Evolutionary conservation across 2,888 invertebrate genomes (phyloP).

Genomic region (Eustalomyia histrio): DNA sequence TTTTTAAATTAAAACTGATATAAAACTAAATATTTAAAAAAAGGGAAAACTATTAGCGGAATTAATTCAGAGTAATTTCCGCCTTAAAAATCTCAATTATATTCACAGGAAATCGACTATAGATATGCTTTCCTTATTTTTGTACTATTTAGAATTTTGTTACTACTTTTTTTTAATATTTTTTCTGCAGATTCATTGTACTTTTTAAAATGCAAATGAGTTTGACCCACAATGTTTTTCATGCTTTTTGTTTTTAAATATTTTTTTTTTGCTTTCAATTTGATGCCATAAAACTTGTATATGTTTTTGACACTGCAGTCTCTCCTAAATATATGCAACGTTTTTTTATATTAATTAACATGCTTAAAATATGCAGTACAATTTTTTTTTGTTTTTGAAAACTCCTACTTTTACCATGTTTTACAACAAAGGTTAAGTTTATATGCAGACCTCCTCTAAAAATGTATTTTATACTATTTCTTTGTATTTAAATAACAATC

Average conservation of each 20-base stretch:
- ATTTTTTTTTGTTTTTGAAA: too few relatives aligned
- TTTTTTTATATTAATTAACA: conserved; percentile 50
- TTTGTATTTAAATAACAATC: not conserved
- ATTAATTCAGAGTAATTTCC: too few relatives aligned
- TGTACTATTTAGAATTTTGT: not conserved
- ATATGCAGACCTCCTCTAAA: not conserved
- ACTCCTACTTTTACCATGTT: not conserved
- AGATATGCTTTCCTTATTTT: too few relatives aligned
- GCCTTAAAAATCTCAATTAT: too few relatives aligned
- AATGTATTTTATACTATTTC: not conserved
- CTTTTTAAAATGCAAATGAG: conserved; percentile 6
- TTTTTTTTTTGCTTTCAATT: not conserved
- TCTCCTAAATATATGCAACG: conserved; percentile 42
- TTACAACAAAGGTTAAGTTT: not conserved
- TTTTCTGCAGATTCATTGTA: not conserved
- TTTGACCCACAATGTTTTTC: not conserved
- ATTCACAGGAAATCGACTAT: too few relatives aligned
- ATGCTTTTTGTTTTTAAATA: not conserved
- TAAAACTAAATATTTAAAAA: too few relatives aligned
- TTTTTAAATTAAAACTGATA: not conserved
- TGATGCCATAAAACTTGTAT: not conserved
- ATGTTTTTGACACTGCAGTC: conserved; percentile 43
- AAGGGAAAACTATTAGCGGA: too few relatives aligned
- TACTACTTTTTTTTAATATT: not conserved
- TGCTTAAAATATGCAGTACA: conserved; percentile 45